Evolutionary conservation across 1,140 invertebrate species (phyloP), one percentile per base, ranked within the genome.

Genomic region (Adoxophyes honmai): DNA sequence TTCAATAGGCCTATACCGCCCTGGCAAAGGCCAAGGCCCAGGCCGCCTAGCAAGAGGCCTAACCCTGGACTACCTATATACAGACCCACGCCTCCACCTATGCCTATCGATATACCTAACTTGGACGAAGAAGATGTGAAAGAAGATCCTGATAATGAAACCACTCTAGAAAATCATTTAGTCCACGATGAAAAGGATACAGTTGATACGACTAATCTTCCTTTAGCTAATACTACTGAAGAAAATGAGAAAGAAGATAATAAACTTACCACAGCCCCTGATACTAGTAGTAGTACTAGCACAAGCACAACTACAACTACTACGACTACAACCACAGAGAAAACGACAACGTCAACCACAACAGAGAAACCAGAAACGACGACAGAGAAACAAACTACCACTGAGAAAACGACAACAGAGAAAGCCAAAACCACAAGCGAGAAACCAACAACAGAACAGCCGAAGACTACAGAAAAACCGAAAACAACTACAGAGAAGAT

Each of bases 11-110:
- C 89, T 35, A 81, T 89, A 8, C 91, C 92, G 11, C 92, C 92
- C 0, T 93, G 92, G 92, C 92, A 92, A 55, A 78, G 91, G 15
- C 83, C 90, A 7, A 83, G 91, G 44, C 91, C 91, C 4, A 84
- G 90, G 48, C 86, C 80, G 14, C 75, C 79, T 14, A 86, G 80
- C 35, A 70, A 89, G 59, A 83, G 86, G 70, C 90, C 90, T 6
- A 89, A 85, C 48, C 89, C 86, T 51, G 75, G 73, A 48, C 69
- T 88, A 7, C 86, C 86, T 34, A 77, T 88, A 53, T 89, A 88
- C 48, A 89, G 89, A 65, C 89, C 89, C 8, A 75, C 75, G 14
- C 57, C 76, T 4, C 78, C 77, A 44, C 64, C 76, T 9, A 21
- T 68, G 36, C 75, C 75, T 55, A 69, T 72, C 44, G 75, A 79